Evolutionary conservation across 2,113 vertebrate species (phyloP).

Genomic region (Buteo buteo): DNA sequence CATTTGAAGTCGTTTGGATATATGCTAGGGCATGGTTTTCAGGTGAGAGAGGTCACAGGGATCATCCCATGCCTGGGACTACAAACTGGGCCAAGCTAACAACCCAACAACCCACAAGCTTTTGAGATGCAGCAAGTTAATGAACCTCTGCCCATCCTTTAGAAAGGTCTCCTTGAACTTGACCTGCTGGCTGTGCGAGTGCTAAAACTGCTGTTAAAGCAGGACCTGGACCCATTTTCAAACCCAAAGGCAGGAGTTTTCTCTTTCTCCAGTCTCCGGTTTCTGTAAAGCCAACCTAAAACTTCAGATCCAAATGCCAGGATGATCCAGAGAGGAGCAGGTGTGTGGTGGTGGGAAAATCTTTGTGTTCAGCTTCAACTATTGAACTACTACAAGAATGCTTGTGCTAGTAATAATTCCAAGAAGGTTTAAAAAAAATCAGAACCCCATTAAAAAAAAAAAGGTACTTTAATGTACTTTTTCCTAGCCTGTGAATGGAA

Average conservation of each 20-base stretch:
- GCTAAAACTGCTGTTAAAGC: background rate
- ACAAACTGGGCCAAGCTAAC: background rate
- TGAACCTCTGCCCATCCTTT: background rate
- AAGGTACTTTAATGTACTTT: background rate
- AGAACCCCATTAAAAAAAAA: background rate
- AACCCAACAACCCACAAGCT: background rate
- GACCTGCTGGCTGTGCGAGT: background rate
- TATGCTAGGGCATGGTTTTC: background rate
- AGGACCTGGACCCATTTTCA: background rate
- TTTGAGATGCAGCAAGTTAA: background rate
- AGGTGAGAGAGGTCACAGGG: background rate
- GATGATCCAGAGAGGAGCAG: rapidly evolving
- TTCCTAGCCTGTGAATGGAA: background rate
- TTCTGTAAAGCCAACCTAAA: background rate
- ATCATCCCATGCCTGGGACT: background rate
- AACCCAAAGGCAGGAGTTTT: background rate
- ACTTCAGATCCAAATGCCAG: background rate
- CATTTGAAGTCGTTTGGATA: background rate
- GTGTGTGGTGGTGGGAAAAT: rapidly evolving
- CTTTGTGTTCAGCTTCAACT: background rate
- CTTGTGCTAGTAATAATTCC: background rate
- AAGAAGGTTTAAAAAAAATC: background rate
- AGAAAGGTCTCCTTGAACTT: slow-evolving; percentile 5
- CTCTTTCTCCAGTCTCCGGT: background rate
- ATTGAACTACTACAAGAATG: background rate